Evolutionary conservation across 1,140 invertebrate species (phyloP), one percentile per base, ranked within the genome.

Genomic region (Diploscapter pachys): DNA sequence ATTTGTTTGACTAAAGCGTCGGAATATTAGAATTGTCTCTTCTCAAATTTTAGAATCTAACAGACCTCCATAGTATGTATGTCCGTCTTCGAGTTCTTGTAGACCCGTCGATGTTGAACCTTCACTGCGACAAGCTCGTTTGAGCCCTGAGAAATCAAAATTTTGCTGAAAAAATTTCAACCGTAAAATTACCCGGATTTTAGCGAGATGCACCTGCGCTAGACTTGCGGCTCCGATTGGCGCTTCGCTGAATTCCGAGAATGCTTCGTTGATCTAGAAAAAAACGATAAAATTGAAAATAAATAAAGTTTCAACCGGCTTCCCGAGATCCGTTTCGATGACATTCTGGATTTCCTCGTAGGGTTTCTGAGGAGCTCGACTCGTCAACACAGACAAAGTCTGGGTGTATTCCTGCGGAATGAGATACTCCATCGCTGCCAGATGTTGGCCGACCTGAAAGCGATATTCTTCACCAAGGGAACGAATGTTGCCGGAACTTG

Each of bases 211-310:
- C 4, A 99, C 96, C 88, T 98, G 88, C 64, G 96, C 96, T 31
- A 99, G 87, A 49, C 95, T 98, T 1, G 96, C 96, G 3, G 95
- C 92, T 3, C 96, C 96, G 31, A 98, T 83, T 9, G 96, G 95
- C 80, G 92, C 88, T 3, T 89, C 86, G 49, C 95, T 92, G 87
- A 99, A 94, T 69, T 89, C 88, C 52, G 89, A 87, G 88, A 98
- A 98, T 76, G 98, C 87, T 80, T 96, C 92, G 59, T 90, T 88
- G 0, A 78, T 81, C 77, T 78, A 53, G 72, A 71, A 63, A 48
- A 31, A 31, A 31, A 31, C 31, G 31, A 31, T 64, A 1, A 64
- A 64, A 64, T 64, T 13, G 13, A 64, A 5, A 5, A 8, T 64
- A 6, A 50, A 48, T 9, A 5, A 64, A 64, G 31, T 13, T 48